Percentiles rank a stretch among this genome's conserved stretches.
Evolutionary conservation across 2,888 invertebrate species (phyloP).

Genomic region (Brachyopa scutellaris): DNA sequence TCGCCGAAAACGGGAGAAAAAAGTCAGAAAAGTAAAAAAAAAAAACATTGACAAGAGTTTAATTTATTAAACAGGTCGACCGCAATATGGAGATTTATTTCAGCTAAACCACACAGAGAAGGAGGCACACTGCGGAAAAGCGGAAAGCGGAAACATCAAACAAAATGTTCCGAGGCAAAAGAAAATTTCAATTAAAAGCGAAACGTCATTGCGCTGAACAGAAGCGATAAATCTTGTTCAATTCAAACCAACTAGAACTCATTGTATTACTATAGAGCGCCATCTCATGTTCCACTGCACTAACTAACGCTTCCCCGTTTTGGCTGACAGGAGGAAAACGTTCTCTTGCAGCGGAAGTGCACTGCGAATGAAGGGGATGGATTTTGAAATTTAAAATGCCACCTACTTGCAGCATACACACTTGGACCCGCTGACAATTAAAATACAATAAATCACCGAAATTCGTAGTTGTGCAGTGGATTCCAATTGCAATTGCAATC

Average conservation of each 20-base stretch:
- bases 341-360: slow-evolving; percentile 47
- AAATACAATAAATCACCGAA: slow-evolving; percentile 67
- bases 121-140: not conserved
- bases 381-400: slow-evolving; percentile 53
- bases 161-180: slow-evolving; percentile 55
- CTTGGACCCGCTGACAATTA: slow-evolving; percentile 56
- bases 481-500: no score
- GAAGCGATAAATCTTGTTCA: slow-evolving; percentile 65
- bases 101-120: slow-evolving; percentile 73
- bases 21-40: no score
- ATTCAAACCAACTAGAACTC: slow-evolving; percentile 5
- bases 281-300: not conserved
- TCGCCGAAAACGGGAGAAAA: slow-evolving; percentile 54
- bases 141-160: slow-evolving; percentile 47
- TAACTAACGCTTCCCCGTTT: slow-evolving; percentile 1
- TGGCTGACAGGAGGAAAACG: slow-evolving; percentile 34
- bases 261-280: not conserved
- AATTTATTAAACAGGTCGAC: slow-evolving; percentile 78
- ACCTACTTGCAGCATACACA: slow-evolving; percentile 32
- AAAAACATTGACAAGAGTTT: slow-evolving; percentile 74
- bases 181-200: slow-evolving; percentile 71
- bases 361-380: slow-evolving; percentile 30
- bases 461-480: slow-evolving; percentile 21
- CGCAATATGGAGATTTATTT: slow-evolving; percentile 77
- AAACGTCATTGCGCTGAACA: slow-evolving; percentile 59